Evolutionary conservation across 2,888 invertebrate genomes (phyloP).

Genomic region (Timema podura): DNA sequence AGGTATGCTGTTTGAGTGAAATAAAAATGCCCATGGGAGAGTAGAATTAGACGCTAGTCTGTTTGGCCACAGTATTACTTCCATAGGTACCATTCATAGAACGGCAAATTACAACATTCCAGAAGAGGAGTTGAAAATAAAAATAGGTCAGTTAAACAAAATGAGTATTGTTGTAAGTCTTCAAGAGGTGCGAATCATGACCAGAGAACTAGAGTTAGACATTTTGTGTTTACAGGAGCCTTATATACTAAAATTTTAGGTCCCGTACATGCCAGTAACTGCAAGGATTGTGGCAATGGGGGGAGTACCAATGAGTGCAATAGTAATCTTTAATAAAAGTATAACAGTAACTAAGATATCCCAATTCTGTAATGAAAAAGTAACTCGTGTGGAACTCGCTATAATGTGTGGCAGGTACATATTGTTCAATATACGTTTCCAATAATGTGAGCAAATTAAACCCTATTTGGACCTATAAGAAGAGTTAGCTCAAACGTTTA

Average conservation of each 20-base stretch:
- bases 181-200: not conserved
- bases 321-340: no score
- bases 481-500: not conserved
- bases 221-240: not conserved
- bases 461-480: not conserved
- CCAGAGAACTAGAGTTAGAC: not conserved
- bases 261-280: not conserved
- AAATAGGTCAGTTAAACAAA: not conserved
- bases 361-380: no score
- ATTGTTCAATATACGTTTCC: not conserved
- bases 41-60: no score
- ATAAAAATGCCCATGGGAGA: no score
- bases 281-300: not conserved
- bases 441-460: no score
- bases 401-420: not conserved
- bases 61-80: no score
- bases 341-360: no score
- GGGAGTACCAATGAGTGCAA: no score
- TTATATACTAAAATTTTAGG: not conserved
- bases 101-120: no score
- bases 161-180: not conserved
- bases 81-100: no score
- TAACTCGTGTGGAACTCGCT: not conserved
- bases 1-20: no score
- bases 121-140: no score